Conservation (phyloP, 2,888 invertebrate species). For the Bedellia somnulentella region DNA sequence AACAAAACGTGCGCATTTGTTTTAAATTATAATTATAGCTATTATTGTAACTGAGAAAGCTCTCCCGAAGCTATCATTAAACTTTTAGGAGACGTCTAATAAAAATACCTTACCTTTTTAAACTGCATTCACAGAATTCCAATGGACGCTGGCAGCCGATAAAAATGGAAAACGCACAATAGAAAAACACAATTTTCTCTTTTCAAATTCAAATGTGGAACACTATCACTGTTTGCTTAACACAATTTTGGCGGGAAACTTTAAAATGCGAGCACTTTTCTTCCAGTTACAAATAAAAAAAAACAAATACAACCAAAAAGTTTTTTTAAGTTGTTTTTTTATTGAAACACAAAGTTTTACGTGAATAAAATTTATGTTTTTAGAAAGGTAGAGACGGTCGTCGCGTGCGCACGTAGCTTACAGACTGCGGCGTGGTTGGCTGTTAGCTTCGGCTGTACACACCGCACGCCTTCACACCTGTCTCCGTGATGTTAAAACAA, state of each 20-base stretch:
- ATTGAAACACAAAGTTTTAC: too few relatives aligned
- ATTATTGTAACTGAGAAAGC: background rate
- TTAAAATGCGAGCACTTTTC: too few relatives aligned
- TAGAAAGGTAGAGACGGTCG: slow-evolving; percentile 9
- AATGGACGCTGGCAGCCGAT: too few relatives aligned
- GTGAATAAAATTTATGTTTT: too few relatives aligned
- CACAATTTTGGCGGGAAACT: slow-evolving; percentile 1
- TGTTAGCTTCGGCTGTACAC: slow-evolving; percentile 14
- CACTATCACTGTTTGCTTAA: background rate
- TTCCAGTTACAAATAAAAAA: too few relatives aligned
- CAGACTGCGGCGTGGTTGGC: slow-evolving; percentile 35
- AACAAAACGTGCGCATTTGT: too few relatives aligned
- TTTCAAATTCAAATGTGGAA: background rate
- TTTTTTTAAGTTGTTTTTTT: too few relatives aligned
- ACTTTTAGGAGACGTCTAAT: background rate
- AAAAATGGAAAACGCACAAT: too few relatives aligned
- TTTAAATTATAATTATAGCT: slow-evolving; percentile 2
- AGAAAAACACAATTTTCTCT: slow-evolving; percentile 1
- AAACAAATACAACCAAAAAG: too few relatives aligned
- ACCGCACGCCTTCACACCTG: slow-evolving; percentile 36
- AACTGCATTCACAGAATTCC: too few relatives aligned
- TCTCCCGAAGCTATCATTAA: background rate
- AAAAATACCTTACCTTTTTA: slow-evolving; percentile 4
- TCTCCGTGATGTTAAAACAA: too few relatives aligned
- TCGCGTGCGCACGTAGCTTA: slow-evolving; percentile 17